phyloP scores from a whole-genome alignment of 2,113 vertebrate genomes.

The Rhineura floridana region DNA sequence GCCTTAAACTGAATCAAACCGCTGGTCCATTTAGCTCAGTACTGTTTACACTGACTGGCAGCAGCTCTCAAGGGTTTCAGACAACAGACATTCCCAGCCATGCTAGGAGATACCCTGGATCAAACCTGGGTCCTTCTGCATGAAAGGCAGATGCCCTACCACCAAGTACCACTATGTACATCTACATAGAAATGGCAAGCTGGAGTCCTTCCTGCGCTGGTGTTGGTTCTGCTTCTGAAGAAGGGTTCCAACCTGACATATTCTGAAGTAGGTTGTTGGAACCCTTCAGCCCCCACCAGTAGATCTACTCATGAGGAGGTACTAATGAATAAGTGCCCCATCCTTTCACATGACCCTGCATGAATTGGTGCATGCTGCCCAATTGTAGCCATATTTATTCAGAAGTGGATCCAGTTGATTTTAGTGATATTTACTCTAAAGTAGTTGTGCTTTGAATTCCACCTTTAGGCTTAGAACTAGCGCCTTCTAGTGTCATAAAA shows the following conservation, averaged over 20 bases:
- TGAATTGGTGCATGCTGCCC: too few species aligned
- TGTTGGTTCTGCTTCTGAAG: background rate
- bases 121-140: too few species aligned
- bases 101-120: too few species aligned
- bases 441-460: background rate
- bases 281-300: background rate
- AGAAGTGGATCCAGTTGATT: background rate
- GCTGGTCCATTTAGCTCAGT: too few species aligned
- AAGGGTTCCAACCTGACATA: too few species aligned
- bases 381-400: background rate
- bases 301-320: background rate
- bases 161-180: too few species aligned
- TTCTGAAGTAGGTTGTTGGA: background rate
- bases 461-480: background rate
- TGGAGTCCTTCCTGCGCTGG: background rate
- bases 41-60: too few species aligned
- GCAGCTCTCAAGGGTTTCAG: too few species aligned
- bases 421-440: background rate
- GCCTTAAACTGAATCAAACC: too few species aligned
- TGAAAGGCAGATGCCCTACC: too few species aligned
- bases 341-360: background rate
- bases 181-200: background rate
- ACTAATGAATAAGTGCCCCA: background rate
- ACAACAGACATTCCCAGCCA: too few species aligned
- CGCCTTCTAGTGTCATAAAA: slow-evolving; percentile 1